Base-by-base conservation (phyloP, 2,113 vertebrate species). In the Thinocorus orbignyianus region DNA sequence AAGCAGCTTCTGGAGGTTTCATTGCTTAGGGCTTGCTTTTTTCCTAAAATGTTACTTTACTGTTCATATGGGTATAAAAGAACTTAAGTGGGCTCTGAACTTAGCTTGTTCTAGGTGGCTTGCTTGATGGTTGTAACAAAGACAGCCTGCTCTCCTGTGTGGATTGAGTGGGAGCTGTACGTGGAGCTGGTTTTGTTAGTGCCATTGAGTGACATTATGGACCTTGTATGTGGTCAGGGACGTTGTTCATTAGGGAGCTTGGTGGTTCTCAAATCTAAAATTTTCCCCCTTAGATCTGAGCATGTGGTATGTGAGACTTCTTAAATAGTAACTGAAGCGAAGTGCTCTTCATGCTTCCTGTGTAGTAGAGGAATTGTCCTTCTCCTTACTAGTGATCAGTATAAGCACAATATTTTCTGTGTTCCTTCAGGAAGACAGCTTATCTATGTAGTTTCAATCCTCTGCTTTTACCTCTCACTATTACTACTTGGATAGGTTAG, bases 191-290 rank as follows among this genome's bases (percentile, higher is more conserved):
- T 78, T 91, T 71, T 57, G 33, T 57, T 39, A 7, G 46, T 73
- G 76, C 51, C 6, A 2, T 7, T 42, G 57, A 30, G 57, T 39
- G 39, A 42, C 5, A 2, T 51, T 66, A 7, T 0, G 0, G 71
- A 18, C 49, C 14, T 42, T 69, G 35, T 76, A 11, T 1, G 1
- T 49, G 35, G 30, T 81, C 23, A 60, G 33, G 55, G 42, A 28
- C 0, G 0, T 22, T 58, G 51, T 17, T 83, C 5, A 3, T 77
- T 70, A n/a, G n/a, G 15, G 37, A 82, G 28, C 55, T 37, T 71
- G 48, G 3, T 73, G 41, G 39, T 57, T 82, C 44, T 58, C 42
- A 51, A 42, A 42, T 52, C 3, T 13, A 13, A 54, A 37, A 20
- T 52, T 55, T 48, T 14, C 31, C 16, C 16, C 9, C 5, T 58